Percentiles rank a stretch among this genome's conserved stretches.
Conservation (phyloP, 2,113 vertebrate genomes). For the Passer domesticus region DNA sequence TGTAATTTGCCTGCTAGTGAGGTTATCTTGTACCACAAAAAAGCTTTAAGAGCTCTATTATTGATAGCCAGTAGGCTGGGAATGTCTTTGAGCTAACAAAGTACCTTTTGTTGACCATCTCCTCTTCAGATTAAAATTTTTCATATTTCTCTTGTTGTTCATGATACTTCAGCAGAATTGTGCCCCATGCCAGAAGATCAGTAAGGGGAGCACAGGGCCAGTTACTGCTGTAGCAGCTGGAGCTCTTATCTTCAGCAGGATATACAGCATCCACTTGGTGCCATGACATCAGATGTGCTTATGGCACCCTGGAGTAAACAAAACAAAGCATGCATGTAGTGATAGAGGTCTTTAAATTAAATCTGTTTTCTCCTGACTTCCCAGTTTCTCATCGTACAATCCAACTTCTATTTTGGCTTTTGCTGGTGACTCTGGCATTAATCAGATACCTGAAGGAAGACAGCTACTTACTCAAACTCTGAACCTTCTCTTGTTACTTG, state of each 20-base stretch:
- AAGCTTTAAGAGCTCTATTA: not conserved
- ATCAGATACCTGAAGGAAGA: not conserved
- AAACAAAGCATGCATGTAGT: rapidly evolving
- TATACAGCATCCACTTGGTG: not conserved
- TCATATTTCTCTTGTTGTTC: not conserved
- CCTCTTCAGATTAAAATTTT: not conserved
- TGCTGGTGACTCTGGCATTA: rapidly evolving
- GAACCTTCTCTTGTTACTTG: not conserved
- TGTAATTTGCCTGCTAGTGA: not conserved
- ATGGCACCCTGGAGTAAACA: not conserved
- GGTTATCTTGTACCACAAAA: not conserved
- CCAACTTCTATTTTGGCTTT: not conserved
- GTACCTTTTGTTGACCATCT: not conserved
- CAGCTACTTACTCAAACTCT: not conserved
- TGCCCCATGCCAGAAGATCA: not conserved
- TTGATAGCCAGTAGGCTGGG: not conserved
- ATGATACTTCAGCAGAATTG: not conserved
- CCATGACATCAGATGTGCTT: not conserved
- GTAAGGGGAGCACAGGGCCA: not conserved
- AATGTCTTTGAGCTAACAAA: not conserved
- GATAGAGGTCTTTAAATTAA: not conserved
- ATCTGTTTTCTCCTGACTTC: not conserved
- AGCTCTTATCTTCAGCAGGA: not conserved
- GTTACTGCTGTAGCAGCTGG: not conserved
- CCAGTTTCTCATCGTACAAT: not conserved